Evolutionary conservation across 2,113 vertebrate genomes (phyloP), one percentile per base, ranked within the genome.

Genomic region (Takifugu flavidus): DNA sequence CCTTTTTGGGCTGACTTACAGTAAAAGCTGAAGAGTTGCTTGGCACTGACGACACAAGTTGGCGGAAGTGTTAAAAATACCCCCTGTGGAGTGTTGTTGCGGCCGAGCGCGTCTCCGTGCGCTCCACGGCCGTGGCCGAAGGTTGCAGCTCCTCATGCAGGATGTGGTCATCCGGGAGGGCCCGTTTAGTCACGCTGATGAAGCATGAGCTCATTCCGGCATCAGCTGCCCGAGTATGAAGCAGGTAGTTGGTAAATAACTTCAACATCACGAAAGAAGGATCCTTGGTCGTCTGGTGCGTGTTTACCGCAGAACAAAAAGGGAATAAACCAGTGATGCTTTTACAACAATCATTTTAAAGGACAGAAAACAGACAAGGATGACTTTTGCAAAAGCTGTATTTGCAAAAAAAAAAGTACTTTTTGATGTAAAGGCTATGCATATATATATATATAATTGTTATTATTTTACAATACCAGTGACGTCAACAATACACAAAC

Each of bases 361-460:
- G 15, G 46, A 70, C 13, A 61, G 27, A 73, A 34, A 46, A 56
- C 72, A 77, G 25, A 75, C 55, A 12, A 0, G 5, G 13, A 13
- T 5, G 11, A 77, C 55, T 74, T 83, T 80, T 71, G 75, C 62
- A 84, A 89, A 89, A 79, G 86, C 50, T 90, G 84, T 88, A 90
- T 91, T 89, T 88, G 72, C 72, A 77, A 85, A 80, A 64, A 65
- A 56, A 65, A 49, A 57, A 64, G 72, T 46, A 34, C 65, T 83
- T 68, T 78, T 65, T 64, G 76, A 74, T 59, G 62, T 82, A 65
- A 77, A 83, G 49, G 81, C 61, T 74, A 56, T 20, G 20, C 20
- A 20, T 20, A 20, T 20, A 20, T 20, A n/a, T n/a, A 20, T 20
- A 20, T 20, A 20, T 20, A 20, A 20, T 80, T 59, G 71, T 57